Conservation (phyloP, 2,113 vertebrate genomes). For the Anoplopoma fimbria region DNA sequence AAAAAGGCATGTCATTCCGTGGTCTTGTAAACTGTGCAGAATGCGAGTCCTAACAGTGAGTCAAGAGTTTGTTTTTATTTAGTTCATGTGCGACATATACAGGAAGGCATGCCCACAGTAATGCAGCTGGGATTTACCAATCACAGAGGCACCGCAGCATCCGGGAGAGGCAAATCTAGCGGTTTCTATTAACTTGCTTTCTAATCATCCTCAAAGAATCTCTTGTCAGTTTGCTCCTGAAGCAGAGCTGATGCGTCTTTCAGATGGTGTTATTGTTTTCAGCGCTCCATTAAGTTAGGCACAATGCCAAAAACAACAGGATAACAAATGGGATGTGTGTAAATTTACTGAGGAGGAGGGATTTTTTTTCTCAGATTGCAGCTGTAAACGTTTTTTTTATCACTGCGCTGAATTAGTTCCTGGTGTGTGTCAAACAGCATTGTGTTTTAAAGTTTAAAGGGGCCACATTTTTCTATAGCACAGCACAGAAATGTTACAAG, state of each 20-base stretch:
- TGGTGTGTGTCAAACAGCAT: slow-evolving; percentile 47
- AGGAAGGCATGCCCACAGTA: slow-evolving; percentile 71
- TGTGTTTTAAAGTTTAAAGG: slow-evolving; percentile 31
- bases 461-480: slow-evolving; percentile 38
- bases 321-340: slow-evolving; percentile 65
- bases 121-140: slow-evolving; percentile 64
- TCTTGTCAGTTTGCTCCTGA: slow-evolving; percentile 35
- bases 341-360: slow-evolving; percentile 47
- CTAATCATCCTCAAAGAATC: slow-evolving; percentile 49
- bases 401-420: slow-evolving; percentile 55
- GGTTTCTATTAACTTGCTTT: slow-evolving; percentile 20
- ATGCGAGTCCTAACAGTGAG: slow-evolving; percentile 62
- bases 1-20: slow-evolving; percentile 69
- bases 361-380: slow-evolving; percentile 44
- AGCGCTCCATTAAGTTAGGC: slow-evolving; percentile 57
- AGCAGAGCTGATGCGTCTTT: slow-evolving; percentile 37
- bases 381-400: slow-evolving; percentile 47
- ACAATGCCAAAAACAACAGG: slow-evolving; percentile 62
- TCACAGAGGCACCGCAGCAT: slow-evolving; percentile 52
- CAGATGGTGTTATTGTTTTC: slow-evolving; percentile 54
- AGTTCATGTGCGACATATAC: slow-evolving; percentile 70
- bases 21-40: slow-evolving; percentile 75
- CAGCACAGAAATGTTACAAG: slow-evolving; percentile 57
- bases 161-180: slow-evolving; percentile 52
- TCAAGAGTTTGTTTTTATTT: slow-evolving; percentile 78